Base-by-base conservation (phyloP, 2,797 vertebrate species). In the Chrosomus eos region DNA sequence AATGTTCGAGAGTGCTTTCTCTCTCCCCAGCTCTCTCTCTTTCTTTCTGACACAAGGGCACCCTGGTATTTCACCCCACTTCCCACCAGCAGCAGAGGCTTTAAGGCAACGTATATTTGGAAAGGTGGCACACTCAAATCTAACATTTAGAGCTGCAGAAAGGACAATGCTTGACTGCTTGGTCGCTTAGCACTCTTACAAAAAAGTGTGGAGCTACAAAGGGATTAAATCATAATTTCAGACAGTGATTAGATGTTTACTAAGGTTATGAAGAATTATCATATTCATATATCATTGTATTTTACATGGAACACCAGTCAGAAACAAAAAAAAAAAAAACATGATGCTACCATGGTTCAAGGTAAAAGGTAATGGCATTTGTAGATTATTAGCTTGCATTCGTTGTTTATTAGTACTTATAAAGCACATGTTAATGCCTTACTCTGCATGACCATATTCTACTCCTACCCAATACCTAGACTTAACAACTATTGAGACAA, bases 1-100 rank as follows among this genome's bases (percentile, higher is more conserved):
- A 95, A 94, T 91, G 88, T 91, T 91, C 91, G 91, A 93, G 91
- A 82, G 82, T 89, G 92, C 91, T 80, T 83, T 82, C 89, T 78
- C 80, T 83, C 62, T 76, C 72, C 80, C 86, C n/a, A 36, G 87
- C 78, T 82, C 87, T 76, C 75, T 75, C 76, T 81, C 81, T 86
- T 82, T 76, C 43, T 88, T 77, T 53, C 85, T 71, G 85, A 78
- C 84, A 77, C 82, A 91, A 92, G 81, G 91, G 89, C 90, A 91
- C 88, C 83, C 83, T 91, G 88, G 85, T 88, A 88, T 92, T 91
- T 91, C 93, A 31, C 86, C 31, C 79, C 90, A 87, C 86, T 81
- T 88, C 81, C 84, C 86, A 83, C 48, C 79, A 81, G 88, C 70
- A 62, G 53, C 75, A 19, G 43, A 76, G 60, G 82, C 84, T 87